Evolutionary conservation across 2,888 invertebrate species (phyloP).

Genomic region (Parnassius orleans): DNA sequence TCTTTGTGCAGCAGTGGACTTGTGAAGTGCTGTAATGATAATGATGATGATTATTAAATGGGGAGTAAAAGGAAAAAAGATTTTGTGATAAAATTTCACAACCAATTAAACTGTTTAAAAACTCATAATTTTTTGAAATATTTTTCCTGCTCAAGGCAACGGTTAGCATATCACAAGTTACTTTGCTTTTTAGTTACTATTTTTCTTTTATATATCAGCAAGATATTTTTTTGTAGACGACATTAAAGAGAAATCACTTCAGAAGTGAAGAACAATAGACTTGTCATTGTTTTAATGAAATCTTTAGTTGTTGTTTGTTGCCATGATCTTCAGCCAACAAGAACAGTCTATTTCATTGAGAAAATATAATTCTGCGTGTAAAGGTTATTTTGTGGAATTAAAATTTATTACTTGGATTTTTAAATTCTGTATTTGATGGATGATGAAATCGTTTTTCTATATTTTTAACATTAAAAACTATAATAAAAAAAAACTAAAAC

Average conservation of each 20-base stretch:
- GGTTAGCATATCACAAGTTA: not conserved
- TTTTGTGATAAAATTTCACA: not conserved
- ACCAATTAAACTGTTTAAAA: too few species aligned
- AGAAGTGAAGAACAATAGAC: constrained; percentile 34
- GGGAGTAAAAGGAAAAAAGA: too few species aligned
- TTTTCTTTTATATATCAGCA: not conserved
- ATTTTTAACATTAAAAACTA: not conserved
- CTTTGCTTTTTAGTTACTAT: not conserved
- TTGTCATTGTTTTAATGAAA: constrained; percentile 50
- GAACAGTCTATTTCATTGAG: not conserved
- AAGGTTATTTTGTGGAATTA: constrained; percentile 9
- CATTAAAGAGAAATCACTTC: constrained; percentile 21
- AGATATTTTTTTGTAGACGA: constrained; percentile 1
- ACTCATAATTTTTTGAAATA: too few species aligned
- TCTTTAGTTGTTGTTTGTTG: constrained; percentile 23
- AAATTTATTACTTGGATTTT: not conserved
- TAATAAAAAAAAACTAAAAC: too few species aligned
- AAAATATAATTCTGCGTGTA: constrained; percentile 5
- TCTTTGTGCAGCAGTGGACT: too few species aligned
- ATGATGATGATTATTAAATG: too few species aligned
- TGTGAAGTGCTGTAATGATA: too few species aligned
- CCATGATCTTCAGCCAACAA: not conserved
- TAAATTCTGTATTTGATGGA: too few species aligned
- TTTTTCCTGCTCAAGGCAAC: not conserved
- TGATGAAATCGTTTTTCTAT: not conserved